Base-by-base conservation (phyloP, 1,140 invertebrate genomes). In the Trichomalopsis sarcophagae region DNA sequence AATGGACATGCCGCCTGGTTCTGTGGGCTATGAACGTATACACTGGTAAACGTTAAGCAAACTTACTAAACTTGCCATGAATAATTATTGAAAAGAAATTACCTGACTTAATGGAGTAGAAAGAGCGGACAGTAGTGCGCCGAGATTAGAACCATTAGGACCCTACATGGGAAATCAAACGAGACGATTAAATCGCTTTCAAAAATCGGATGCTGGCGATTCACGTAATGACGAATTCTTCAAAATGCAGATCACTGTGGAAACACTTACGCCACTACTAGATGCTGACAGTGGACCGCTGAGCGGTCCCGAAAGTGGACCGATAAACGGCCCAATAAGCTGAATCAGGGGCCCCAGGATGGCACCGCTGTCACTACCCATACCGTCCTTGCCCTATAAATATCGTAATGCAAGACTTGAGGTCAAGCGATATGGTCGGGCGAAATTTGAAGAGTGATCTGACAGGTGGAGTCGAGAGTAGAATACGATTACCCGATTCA, bases 291-390 rank as follows among this genome's bases (percentile, higher is more conserved):
- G 14, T 2, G 92, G 92, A 2, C 90, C 90, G 30, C 90, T 85
- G 2, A 93, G 4, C 0, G 92, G 92, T 4, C 90, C 92, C 0
- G 89, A 17, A 2, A 93, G 81, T 0, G 92, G 92, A 1, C 92
- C 91, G 47, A 91, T 90, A 7, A 93, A 82, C 3, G 92, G 92
- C 0, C 88, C 91, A 23, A 90, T 44, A 0, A 93, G 68, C 14
- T 89, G 86, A 62, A 93, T 66, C 7, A 92, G 6, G 3, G 92
- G 92, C 9, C 89, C 89, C 68, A 92, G 62, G 68, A 93, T 82
- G 0, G 91, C 91, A 5, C 85, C 90, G 9, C 91, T 86, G 55
- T 93, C 91, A 81, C 90, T 92, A 0, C 90, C 91, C 84, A 87
- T 13, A 0, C 92, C 92, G 47, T 91, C 87, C 23, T 84, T 86